phyloP scores from a whole-genome alignment of 2,797 vertebrate genomes.

The Sphenopsis melanotis region DNA sequence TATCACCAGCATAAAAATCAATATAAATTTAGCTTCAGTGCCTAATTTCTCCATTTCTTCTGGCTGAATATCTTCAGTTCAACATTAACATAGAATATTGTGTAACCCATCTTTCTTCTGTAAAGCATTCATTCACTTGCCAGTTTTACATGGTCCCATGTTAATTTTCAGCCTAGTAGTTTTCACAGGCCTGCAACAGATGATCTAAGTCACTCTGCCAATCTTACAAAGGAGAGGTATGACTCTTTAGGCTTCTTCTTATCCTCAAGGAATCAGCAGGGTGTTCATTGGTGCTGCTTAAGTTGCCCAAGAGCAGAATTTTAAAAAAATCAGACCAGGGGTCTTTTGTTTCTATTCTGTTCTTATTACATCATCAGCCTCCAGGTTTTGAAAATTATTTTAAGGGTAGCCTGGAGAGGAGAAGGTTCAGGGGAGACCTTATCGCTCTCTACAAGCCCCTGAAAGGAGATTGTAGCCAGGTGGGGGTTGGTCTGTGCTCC shows the following conservation, averaged over 20 bases:
- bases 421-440: background rate
- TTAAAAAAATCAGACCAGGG: background rate
- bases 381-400: background rate
- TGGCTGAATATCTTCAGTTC: background rate
- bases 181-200: background rate
- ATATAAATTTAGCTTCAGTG: background rate
- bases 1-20: background rate
- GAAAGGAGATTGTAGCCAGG: background rate
- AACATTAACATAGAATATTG: background rate
- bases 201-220: background rate
- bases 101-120: background rate
- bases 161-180: background rate
- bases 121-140: background rate
- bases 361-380: background rate
- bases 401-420: background rate
- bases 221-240: background rate
- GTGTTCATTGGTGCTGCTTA: background rate
- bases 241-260: background rate
- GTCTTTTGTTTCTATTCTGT: background rate
- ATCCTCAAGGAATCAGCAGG: background rate
- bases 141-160: background rate
- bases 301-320: background rate
- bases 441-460: background rate
- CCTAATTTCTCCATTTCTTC: background rate
- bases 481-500: background rate